These are phyloP conservation scores for Dryobota labecula DNA, from an alignment of 2,888 invertebrate species.

Conservation along the genomic window DNA sequence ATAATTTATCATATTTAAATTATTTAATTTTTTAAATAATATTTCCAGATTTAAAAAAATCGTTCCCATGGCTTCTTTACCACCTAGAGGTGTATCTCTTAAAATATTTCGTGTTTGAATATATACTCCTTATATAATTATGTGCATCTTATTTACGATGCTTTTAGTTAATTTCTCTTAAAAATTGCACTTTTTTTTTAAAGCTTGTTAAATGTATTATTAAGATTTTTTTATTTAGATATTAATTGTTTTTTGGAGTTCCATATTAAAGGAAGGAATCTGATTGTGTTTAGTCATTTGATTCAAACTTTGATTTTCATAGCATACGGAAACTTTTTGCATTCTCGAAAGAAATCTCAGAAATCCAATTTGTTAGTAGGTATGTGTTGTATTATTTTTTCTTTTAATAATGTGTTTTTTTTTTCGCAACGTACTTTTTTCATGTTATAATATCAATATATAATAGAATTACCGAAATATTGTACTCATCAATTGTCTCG, in stretches of 20 bases:
- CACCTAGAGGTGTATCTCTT: too few relatives aligned
- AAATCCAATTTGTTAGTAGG: background rate
- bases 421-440: too few relatives aligned
- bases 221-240: background rate
- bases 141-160: background rate
- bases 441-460: background rate
- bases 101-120: too few relatives aligned
- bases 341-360: background rate
- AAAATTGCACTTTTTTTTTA: too few relatives aligned
- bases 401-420: background rate
- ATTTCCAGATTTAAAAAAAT: too few relatives aligned
- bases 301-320: background rate
- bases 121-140: too few relatives aligned
- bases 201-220: too few relatives aligned
- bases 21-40: too few relatives aligned
- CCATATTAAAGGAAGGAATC: background rate
- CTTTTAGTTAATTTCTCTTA: background rate
- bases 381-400: background rate
- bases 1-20: too few relatives aligned
- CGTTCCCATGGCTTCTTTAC: too few relatives aligned
- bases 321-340: background rate
- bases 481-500: too few relatives aligned
- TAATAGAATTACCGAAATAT: too few relatives aligned
- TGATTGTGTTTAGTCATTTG: background rate
- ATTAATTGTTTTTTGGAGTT: background rate